phyloP scores from a whole-genome alignment of 2,888 invertebrate genomes.

The Oscheius onirici region DNA sequence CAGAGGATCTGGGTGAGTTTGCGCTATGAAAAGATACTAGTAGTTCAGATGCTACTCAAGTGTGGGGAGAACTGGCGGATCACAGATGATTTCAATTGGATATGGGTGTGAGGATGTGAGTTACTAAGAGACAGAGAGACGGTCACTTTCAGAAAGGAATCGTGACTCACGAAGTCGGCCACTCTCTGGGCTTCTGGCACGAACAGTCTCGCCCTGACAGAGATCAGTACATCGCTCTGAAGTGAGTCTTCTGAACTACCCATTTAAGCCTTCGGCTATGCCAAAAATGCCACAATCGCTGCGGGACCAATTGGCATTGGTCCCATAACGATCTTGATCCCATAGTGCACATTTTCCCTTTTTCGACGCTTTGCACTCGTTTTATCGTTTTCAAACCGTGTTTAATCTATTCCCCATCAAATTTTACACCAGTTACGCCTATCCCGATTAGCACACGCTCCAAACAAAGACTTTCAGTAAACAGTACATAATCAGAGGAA shows the following conservation, averaged over 20 bases:
- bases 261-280: too few species aligned
- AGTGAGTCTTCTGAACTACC: conserved; percentile 6
- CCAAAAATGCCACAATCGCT: too few species aligned
- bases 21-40: too few species aligned
- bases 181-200: conserved; percentile 69
- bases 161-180: conserved; percentile 68
- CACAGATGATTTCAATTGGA: conserved; percentile 69
- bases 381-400: too few species aligned
- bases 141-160: conserved; percentile 60
- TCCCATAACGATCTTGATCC: too few species aligned
- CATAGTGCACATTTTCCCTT: too few species aligned
- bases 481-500: conserved; percentile 63
- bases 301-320: too few species aligned
- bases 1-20: conserved; percentile 58
- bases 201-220: conserved; percentile 67
- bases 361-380: too few species aligned
- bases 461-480: conserved; percentile 45
- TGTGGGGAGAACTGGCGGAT: conserved; percentile 68
- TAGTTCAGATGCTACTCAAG: conserved; percentile 58
- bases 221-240: conserved; percentile 62
- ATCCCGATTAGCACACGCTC: too few species aligned
- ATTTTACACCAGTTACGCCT: too few species aligned
- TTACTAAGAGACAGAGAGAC: neutral
- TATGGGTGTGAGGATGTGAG: conserved; percentile 69
- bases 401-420: too few species aligned